Percentiles rank a stretch among this genome's conserved stretches.
Conservation (phyloP, 2,113 vertebrate genomes). For the Podarcis cretensis region DNA sequence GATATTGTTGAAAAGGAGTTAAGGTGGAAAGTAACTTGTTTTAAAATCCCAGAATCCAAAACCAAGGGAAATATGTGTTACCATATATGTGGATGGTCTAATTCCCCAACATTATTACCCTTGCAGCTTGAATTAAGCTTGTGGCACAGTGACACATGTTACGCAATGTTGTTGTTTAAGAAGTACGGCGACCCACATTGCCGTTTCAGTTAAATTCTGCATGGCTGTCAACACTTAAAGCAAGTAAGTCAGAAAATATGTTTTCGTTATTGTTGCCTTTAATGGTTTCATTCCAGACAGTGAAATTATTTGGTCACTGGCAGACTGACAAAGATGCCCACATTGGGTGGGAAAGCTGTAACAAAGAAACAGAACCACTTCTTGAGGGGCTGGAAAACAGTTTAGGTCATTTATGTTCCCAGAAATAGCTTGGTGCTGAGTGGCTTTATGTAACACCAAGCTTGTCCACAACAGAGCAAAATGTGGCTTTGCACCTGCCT, state of each 20-base stretch:
- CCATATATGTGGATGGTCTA: neutral
- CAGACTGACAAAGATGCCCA: neutral
- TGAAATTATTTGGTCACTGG: neutral
- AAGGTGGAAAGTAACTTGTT: neutral
- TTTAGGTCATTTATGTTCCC: neutral
- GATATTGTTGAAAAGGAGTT: neutral
- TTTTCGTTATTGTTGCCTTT: neutral
- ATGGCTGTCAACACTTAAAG: neutral
- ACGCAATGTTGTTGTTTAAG: conserved; percentile 18
- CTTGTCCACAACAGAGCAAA: too few species aligned
- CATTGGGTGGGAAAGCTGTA: conserved; percentile 8
- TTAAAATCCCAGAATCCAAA: neutral
- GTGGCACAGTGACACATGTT: neutral
- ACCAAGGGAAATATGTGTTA: neutral
- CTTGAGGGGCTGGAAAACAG: conserved; percentile 3
- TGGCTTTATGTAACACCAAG: neutral
- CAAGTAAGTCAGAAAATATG: conserved; percentile 13
- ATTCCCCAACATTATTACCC: neutral
- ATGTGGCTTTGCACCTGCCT: too few species aligned
- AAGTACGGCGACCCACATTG: neutral
- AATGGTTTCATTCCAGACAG: neutral
- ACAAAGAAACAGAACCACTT: neutral
- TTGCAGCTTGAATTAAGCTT: conserved; percentile 18
- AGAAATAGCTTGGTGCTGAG: neutral
- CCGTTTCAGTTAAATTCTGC: neutral